Conservation (phyloP, 2,888 invertebrate genomes). For the Cryptophagus acutangulus region DNA sequence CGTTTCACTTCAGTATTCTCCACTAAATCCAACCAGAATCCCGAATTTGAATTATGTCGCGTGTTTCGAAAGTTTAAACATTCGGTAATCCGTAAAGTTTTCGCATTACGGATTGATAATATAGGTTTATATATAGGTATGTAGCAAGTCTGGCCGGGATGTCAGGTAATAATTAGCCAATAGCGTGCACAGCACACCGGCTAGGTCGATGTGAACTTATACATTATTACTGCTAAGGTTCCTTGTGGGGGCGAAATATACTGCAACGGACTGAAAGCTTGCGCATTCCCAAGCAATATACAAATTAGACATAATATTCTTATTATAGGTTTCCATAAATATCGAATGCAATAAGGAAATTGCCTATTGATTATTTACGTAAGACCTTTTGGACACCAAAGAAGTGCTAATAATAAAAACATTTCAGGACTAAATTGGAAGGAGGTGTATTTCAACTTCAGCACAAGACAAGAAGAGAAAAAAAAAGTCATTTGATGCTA, state of each 20-base stretch:
- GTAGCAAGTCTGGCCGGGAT: conserved; percentile 10
- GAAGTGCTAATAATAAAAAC: no score
- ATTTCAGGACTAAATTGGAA: no score
- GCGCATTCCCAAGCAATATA: no score
- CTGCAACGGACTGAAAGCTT: conserved; percentile 9
- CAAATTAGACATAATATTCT: no score
- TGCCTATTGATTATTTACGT: no score
- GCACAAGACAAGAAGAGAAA: no score
- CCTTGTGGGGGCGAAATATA: conserved; percentile 14
- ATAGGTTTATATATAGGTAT: conserved; percentile 2
- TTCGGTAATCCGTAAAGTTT: conserved; percentile 23
- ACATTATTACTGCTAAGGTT: conserved; percentile 21
- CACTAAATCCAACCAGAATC: neutral
- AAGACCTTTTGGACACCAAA: no score
- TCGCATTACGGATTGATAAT: conserved; percentile 23
- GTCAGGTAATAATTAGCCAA: conserved; percentile 25
- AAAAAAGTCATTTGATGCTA: no score
- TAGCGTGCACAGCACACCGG: conserved; percentile 16
- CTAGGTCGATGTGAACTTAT: conserved; percentile 20
- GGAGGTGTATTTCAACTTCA: no score
- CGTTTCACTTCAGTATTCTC: no score
- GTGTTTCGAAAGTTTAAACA: conserved; percentile 20
- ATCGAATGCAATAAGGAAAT: no score
- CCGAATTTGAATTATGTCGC: conserved; percentile 14
- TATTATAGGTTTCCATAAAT: no score